These are phyloP conservation scores for Microcebus jonahi DNA, from an alignment of 2,113 vertebrate genomes.

Conservation along the genomic window DNA sequence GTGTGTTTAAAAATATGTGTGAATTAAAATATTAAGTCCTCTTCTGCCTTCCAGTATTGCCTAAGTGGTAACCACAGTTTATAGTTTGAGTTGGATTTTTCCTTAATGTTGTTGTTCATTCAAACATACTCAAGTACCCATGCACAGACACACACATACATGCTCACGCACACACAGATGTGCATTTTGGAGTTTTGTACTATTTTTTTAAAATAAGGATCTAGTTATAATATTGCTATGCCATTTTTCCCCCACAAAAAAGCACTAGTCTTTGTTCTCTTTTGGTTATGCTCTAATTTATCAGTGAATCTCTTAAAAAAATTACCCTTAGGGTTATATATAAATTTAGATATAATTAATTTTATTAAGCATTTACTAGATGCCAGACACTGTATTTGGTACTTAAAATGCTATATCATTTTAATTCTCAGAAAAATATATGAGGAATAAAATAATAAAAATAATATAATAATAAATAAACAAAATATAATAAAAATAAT, in stretches of 20 bases:
- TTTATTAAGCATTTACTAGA: background rate
- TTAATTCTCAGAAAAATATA: conserved; percentile 7
- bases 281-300: background rate
- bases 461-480: too few relatives aligned
- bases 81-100: background rate
- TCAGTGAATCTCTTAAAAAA: conserved; percentile 1
- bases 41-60: background rate
- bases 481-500: too few relatives aligned
- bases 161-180: background rate
- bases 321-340: background rate
- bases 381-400: background rate
- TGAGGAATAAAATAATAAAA: background rate
- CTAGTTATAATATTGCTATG: background rate
- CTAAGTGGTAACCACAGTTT: background rate
- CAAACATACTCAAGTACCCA: background rate
- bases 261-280: background rate
- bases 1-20: background rate
- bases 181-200: background rate
- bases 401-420: background rate
- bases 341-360: background rate
- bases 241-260: background rate
- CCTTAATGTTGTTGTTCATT: background rate
- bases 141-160: background rate
- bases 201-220: background rate
- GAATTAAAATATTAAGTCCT: background rate